Evolutionary conservation across 1,140 invertebrate species (phyloP), one percentile per base, ranked within the genome.

Genomic region (Pseudomyrmex pallidus): DNA sequence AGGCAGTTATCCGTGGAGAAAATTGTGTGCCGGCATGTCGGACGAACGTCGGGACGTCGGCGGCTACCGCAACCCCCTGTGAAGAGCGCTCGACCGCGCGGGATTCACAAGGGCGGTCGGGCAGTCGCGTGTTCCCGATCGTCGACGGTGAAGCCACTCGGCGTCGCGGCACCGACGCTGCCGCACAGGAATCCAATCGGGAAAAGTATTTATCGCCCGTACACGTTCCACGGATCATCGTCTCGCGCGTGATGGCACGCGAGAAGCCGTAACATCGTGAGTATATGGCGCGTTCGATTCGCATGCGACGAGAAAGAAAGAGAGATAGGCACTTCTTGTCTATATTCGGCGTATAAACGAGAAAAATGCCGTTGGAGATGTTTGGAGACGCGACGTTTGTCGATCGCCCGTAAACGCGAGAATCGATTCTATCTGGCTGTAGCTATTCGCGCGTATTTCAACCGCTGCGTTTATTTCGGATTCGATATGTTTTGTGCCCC

Each of bases 41-140:
- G 61, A 35, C 52, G 67, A 59, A 74, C 62, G 76, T 77, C 86
- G 87, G 66, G 66, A 89, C 84, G 80, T 89, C 74, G 85, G 66
- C 56, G 82, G 61, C 64, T 82, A 77, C 72, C 80, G 64, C 59
- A 86, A 64, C 76, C 54, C 66, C 12, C 54, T 35, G 61, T 72
- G 57, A 67, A 46, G 22, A 35, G 63, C 59, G 62, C 80, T 74
- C 52, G 83, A 66, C 76, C 61, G 59, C 50, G 25, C 46, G 62
- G 61, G 25, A 74, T 85, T 86, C 85, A 82, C 84, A 68, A 86
- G 84, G 7, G 5, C 35, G 85, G 87, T 90, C 77, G 82, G 35
- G 84, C 85, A 92, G 91, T 92, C 89, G 91, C 91, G 92, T 92
- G 91, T 87, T 90, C 84, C 82, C 85, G 74, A 35, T 88, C 64